Evolutionary conservation across 2,113 vertebrate genomes (phyloP).

Genomic region (Antidorcas marsupialis): DNA sequence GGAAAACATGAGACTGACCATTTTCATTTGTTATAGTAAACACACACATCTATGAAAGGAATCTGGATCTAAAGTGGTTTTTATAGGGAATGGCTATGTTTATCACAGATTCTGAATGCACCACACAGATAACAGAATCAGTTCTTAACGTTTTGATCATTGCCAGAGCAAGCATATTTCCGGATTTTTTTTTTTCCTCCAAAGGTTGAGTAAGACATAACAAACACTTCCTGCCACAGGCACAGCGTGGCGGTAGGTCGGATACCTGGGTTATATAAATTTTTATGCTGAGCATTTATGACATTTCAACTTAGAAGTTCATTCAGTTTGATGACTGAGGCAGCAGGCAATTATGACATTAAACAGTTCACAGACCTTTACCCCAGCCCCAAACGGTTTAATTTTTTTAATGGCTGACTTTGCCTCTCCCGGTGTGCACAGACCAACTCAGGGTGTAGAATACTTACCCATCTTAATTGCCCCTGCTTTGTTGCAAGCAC

Average conservation of each 20-base stretch:
- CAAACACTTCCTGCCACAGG: slow-evolving; percentile 86
- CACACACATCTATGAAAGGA: slow-evolving; percentile 71
- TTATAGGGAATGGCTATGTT: slow-evolving; percentile 83
- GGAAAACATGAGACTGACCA: slow-evolving; percentile 75
- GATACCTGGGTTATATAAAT: slow-evolving; percentile 91
- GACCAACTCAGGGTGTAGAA: slow-evolving; percentile 66
- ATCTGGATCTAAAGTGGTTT: slow-evolving; percentile 77
- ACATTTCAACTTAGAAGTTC: slow-evolving; percentile 82
- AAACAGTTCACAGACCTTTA: slow-evolving; percentile 84
- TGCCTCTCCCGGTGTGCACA: slow-evolving; percentile 61
- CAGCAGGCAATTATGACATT: slow-evolving; percentile 85
- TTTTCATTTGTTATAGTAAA: slow-evolving; percentile 74
- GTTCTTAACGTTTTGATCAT: slow-evolving; percentile 86
- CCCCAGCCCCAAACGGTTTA: slow-evolving; percentile 79
- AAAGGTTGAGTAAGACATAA: slow-evolving; percentile 88
- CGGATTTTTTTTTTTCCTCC: slow-evolving; percentile 77
- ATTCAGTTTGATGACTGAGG: slow-evolving; percentile 79
- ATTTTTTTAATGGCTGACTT: slow-evolving; percentile 81
- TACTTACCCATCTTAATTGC: slow-evolving; percentile 73
- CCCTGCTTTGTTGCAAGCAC: slow-evolving; percentile 69
- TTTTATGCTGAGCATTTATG: slow-evolving; percentile 79
- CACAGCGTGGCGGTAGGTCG: slow-evolving; percentile 78
- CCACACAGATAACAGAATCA: slow-evolving; percentile 75
- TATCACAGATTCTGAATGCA: slow-evolving; percentile 83
- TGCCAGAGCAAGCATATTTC: slow-evolving; percentile 91